Base-by-base conservation (phyloP, 2,113 vertebrate species). In the Tonatia bakeri region DNA sequence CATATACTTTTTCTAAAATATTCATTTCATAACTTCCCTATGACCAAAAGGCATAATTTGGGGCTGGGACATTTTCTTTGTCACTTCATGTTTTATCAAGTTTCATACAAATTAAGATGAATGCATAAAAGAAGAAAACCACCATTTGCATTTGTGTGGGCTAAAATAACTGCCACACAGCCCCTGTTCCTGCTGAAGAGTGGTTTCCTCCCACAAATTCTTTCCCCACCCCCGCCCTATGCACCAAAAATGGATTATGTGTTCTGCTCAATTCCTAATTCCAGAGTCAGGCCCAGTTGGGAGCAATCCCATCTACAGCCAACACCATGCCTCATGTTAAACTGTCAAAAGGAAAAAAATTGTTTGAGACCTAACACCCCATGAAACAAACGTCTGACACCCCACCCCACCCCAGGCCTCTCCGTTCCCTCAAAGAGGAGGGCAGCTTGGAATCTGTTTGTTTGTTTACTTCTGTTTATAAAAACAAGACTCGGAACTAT, bases 31-130 rank as follows among this genome's bases (percentile, higher is more conserved):
- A 73, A 67, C 15, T 67, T 90, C 69, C n/a, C 1, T 65, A 33
- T 67, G 73, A 87, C 54, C 77, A 73, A 91, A 64, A 56, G 40
- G 14, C 26, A 54, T 73, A 75, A 87, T 47, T 81, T 76, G 40
- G 70, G 52, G 16, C 56, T 52, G 9, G 26, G 65, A 82, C 54
- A 75, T 52, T 96, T 97, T 89, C 33, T 91, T 93, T 87, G n/a
- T 11, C 61, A 73, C 22, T 24, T 93, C 13, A 16, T 76, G 20
- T 52, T 88, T 85, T 87, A 54, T 69, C 81, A 92, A 85, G 50
- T 87, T 87, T 38, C 33, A 65, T 67, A 33, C 50, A 81, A 85
- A 85, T 61, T 43, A 50, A 64, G 15, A 54, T 22, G 38, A 72
- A 61, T 38, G 67, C 43, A 76, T 47, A 80, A 64, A 79, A 83